Percentiles rank a stretch among this genome's conserved stretches.
phyloP scores from a whole-genome alignment of 2,113 vertebrate species.

The Heterotilapia buettikoferi region DNA sequence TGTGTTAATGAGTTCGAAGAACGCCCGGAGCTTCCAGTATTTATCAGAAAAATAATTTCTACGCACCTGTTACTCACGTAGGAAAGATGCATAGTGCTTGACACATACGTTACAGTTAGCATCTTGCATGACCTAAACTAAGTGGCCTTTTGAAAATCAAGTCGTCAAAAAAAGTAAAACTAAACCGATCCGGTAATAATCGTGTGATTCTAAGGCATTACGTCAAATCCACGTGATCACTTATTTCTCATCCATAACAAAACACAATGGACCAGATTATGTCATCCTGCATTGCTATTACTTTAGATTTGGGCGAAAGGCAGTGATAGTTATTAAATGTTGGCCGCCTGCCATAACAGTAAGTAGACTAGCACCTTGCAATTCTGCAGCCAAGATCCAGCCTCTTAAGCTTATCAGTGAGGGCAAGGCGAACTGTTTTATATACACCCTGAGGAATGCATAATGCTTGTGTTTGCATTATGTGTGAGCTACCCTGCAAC shows the following conservation, averaged over 20 bases:
- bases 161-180: neutral
- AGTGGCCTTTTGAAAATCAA: neutral
- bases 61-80: neutral
- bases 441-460: conserved; percentile 34
- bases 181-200: neutral
- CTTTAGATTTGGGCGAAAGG: conserved; percentile 32
- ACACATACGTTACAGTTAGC: neutral
- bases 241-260: conserved; percentile 8
- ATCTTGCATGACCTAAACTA: neutral
- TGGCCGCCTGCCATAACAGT: conserved; percentile 50
- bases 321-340: conserved; percentile 55
- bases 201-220: neutral
- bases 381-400: conserved; percentile 27
- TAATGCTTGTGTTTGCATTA: conserved; percentile 50
- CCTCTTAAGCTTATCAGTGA: conserved; percentile 36
- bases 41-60: neutral
- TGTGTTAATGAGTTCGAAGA: neutral
- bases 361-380: conserved; percentile 39
- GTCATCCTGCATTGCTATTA: conserved; percentile 50
- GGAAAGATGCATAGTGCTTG: neutral
- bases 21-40: neutral
- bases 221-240: neutral
- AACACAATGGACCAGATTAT: conserved; percentile 18
- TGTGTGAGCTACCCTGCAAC: conserved; percentile 1
- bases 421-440: conserved; percentile 21